Evolutionary conservation across 2,888 invertebrate genomes (phyloP).

Genomic region (Drosophila lacicola): DNA sequence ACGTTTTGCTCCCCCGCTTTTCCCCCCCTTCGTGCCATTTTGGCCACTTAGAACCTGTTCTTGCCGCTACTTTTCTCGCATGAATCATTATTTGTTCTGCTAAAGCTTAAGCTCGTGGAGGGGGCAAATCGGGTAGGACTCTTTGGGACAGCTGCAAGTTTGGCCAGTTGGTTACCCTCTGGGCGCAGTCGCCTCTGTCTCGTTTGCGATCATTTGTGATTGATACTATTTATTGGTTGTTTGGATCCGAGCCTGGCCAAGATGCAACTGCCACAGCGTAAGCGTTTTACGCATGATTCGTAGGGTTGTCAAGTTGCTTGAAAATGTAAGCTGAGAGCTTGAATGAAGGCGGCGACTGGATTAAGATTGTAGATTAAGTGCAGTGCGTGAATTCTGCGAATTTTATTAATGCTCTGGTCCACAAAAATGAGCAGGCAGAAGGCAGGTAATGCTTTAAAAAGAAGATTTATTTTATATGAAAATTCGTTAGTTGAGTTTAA

Average conservation of each 20-base stretch:
- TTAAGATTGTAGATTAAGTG: background rate
- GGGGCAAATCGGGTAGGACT: slow-evolving; percentile 14
- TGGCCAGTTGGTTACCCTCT: slow-evolving; percentile 65
- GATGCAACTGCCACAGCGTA: slow-evolving; percentile 22
- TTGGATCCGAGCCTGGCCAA: slow-evolving; percentile 48
- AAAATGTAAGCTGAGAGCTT: background rate
- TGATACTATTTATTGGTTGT: slow-evolving; percentile 76
- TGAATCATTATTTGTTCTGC: slow-evolving; percentile 79
- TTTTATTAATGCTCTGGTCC: background rate
- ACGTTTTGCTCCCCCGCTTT: slow-evolving; percentile 48
- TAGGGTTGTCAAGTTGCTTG: slow-evolving; percentile 57
- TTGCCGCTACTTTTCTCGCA: slow-evolving; percentile 76
- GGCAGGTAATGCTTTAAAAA: background rate
- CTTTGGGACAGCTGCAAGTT: slow-evolving; percentile 72
- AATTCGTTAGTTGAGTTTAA: background rate
- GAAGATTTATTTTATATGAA: background rate
- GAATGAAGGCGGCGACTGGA: background rate
- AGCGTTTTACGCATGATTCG: slow-evolving; percentile 58
- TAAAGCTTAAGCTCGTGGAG: slow-evolving; percentile 25
- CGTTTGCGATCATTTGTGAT: slow-evolving; percentile 76
- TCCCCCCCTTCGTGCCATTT: background rate
- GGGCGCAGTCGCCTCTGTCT: slow-evolving; percentile 70
- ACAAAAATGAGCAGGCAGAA: background rate
- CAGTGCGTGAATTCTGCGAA: background rate
- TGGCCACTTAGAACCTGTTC: slow-evolving; percentile 67